phyloP scores from a whole-genome alignment of 2,888 invertebrate genomes.

The Tipula vernalis region DNA sequence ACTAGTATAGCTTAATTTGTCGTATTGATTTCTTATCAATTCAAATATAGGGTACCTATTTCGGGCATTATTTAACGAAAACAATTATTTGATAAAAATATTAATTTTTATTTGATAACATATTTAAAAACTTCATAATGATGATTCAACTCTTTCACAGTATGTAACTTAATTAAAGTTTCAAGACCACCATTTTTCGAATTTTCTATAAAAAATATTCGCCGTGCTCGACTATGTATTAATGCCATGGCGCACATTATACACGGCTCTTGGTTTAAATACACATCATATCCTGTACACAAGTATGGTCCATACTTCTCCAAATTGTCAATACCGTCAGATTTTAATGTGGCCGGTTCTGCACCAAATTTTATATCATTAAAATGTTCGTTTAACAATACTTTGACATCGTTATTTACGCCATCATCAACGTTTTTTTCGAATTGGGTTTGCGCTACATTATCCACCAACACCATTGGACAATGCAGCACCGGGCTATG shows the following conservation, averaged over 20 bases:
- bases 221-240: constrained; percentile 72
- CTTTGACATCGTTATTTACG: constrained; percentile 34
- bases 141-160: constrained; percentile 72
- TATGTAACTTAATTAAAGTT: constrained; percentile 61
- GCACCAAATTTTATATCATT: constrained; percentile 39
- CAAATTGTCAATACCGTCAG: constrained; percentile 22
- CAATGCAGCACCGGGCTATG: constrained; percentile 71
- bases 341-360: constrained; percentile 30
- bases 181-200: constrained; percentile 54
- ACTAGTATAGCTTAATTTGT: not conserved
- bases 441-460: constrained; percentile 69
- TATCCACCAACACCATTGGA: constrained; percentile 72
- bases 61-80: not conserved
- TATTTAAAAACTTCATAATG: constrained; percentile 68
- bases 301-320: constrained; percentile 50
- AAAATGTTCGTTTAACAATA: constrained; percentile 31
- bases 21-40: not conserved
- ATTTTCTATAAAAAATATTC: constrained; percentile 63
- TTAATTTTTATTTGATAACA: not conserved
- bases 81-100: not conserved
- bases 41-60: not conserved
- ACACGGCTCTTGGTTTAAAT: constrained; percentile 78
- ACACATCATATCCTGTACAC: constrained; percentile 79
- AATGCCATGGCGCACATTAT: constrained; percentile 93
- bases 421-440: constrained; percentile 37